Conservation (phyloP, 2,888 invertebrate genomes). For the Cactoblastis cactorum region DNA sequence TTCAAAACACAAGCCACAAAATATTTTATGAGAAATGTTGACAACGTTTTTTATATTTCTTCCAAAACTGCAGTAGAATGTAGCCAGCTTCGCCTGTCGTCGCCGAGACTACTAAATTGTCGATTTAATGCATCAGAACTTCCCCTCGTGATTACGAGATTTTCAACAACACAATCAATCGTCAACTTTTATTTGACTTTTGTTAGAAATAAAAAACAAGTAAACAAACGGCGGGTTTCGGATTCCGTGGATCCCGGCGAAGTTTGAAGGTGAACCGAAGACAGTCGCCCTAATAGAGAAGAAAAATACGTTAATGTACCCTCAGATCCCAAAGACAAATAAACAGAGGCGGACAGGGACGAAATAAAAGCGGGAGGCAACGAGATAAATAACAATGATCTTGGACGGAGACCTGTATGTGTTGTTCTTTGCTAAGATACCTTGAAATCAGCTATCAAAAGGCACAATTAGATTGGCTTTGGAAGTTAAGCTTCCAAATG, state of each 20-base stretch:
- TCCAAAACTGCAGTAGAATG: neutral
- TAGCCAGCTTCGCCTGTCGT: neutral
- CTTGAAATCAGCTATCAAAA: neutral
- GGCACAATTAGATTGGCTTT: neutral
- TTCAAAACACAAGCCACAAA: conserved; percentile 8
- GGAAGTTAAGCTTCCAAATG: neutral
- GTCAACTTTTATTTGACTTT: conserved; percentile 76
- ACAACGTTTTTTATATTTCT: conserved; percentile 4
- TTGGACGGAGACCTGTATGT: conserved; percentile 23
- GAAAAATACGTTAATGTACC: conserved; percentile 80
- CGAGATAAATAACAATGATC: conserved; percentile 75
- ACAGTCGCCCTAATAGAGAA: conserved; percentile 76
- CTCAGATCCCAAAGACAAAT: conserved; percentile 76
- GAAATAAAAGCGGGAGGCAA: conserved; percentile 71
- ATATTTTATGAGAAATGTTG: neutral
- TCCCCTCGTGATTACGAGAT: conserved; percentile 57
- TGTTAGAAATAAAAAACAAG: conserved; percentile 70
- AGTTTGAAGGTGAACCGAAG: conserved; percentile 73
- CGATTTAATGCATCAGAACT: conserved; percentile 52
- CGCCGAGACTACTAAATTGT: conserved; percentile 23
- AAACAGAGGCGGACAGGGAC: conserved; percentile 70
- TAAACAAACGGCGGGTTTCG: conserved; percentile 56
- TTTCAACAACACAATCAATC: conserved; percentile 71
- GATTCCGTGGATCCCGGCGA: conserved; percentile 59
- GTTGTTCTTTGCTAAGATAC: neutral